Evolutionary conservation across 2,113 vertebrate genomes (phyloP).

Genomic region (Lamprotornis superbus): DNA sequence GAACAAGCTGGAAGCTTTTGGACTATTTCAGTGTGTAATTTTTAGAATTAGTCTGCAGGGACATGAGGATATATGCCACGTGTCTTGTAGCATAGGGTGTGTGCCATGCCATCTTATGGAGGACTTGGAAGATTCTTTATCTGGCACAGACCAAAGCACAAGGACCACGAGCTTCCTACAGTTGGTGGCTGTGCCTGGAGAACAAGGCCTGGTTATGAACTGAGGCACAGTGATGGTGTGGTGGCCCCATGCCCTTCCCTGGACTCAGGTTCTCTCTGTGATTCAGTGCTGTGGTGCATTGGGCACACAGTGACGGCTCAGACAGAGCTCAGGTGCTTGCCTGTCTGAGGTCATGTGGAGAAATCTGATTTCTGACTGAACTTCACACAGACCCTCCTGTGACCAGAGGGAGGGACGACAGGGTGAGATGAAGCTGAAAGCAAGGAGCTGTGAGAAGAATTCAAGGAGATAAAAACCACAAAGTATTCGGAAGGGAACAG

Average conservation of each 20-base stretch:
- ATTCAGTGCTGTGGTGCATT: not conserved
- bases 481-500: not conserved
- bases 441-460: not conserved
- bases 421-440: not conserved
- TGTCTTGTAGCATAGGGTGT: not conserved
- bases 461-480: not conserved
- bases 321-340: not conserved
- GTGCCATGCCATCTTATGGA: not conserved
- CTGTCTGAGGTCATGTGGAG: not conserved
- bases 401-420: not conserved
- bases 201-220: not conserved
- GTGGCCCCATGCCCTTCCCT: not conserved
- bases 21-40: not conserved
- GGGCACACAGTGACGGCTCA: rapidly evolving
- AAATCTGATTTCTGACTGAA: not conserved
- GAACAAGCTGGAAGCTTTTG: not conserved
- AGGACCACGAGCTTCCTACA: not conserved
- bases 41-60: not conserved
- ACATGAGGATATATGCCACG: rapidly evolving
- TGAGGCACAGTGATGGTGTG: not conserved
- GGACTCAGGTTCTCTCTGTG: not conserved
- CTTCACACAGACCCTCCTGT: not conserved
- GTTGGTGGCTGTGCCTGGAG: not conserved
- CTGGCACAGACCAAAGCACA: not conserved
- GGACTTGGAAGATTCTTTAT: not conserved